phyloP scores from a whole-genome alignment of 2,113 vertebrate genomes.

The Pungitius pungitius region DNA sequence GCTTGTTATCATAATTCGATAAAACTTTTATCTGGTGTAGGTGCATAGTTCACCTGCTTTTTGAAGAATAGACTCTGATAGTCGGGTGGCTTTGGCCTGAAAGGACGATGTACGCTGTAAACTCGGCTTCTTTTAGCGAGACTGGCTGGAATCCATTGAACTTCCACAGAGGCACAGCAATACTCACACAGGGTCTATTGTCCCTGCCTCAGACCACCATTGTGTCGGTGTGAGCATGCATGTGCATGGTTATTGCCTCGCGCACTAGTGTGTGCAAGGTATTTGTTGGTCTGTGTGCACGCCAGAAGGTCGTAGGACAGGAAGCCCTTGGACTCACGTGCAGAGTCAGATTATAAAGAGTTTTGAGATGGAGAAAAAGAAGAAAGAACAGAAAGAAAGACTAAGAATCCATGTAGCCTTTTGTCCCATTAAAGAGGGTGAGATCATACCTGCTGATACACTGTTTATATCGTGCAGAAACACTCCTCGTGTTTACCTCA shows the following conservation, averaged over 20 bases:
- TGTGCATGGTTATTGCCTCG: constrained; percentile 49
- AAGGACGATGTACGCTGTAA: constrained; percentile 12
- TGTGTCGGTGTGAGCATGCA: constrained; percentile 53
- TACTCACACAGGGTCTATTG: constrained; percentile 61
- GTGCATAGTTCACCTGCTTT: constrained; percentile 65
- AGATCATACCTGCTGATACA: constrained; percentile 71
- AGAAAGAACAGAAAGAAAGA: neutral
- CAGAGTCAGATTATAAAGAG: neutral
- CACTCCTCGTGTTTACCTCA: constrained; percentile 54
- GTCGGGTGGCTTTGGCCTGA: constrained; percentile 26
- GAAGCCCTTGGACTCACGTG: constrained; percentile 1
- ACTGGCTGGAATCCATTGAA: constrained; percentile 41
- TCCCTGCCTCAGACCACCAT: constrained; percentile 54
- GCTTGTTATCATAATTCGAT: constrained; percentile 53
- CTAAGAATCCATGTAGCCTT: neutral
- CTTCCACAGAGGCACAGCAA: constrained; percentile 62
- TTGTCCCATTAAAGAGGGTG: constrained; percentile 45
- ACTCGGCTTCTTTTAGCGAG: constrained; percentile 17
- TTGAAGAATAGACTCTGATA: constrained; percentile 52
- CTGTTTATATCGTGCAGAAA: constrained; percentile 61
- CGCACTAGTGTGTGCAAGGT: constrained; percentile 34
- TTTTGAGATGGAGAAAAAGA: too few species aligned
- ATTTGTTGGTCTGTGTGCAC: constrained; percentile 26
- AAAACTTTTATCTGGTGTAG: constrained; percentile 60
- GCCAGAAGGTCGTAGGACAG: neutral